A percentile compares a stretch with the other conserved stretches of the same genome.
phyloP scores from a whole-genome alignment of 1,140 invertebrate species.

The Drosophila tropicalis region DNA sequence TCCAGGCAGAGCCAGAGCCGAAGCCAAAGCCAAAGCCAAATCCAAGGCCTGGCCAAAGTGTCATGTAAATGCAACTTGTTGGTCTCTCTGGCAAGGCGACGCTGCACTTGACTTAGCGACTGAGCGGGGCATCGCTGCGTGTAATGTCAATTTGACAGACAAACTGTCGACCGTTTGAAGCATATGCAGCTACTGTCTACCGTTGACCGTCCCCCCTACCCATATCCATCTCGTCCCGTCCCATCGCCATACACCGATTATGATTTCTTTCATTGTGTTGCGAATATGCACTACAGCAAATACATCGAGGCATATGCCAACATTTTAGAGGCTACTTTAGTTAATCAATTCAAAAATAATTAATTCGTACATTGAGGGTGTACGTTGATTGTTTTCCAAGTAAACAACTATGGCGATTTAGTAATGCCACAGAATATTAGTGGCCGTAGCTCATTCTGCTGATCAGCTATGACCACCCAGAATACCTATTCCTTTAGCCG shows the following conservation, averaged over 20 bases:
- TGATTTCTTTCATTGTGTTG: slow-evolving; percentile 64
- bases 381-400: too few relatives aligned
- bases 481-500: background rate
- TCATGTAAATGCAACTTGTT: slow-evolving; percentile 77
- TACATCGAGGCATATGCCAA: background rate
- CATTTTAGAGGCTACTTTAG: too few relatives aligned
- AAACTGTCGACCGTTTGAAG: slow-evolving; percentile 81
- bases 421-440: too few relatives aligned
- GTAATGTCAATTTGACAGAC: slow-evolving; percentile 82
- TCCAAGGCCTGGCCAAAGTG: slow-evolving; percentile 28
- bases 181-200: slow-evolving; percentile 79
- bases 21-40: background rate
- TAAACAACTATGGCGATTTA: too few relatives aligned
- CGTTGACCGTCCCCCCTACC: slow-evolving; percentile 38
- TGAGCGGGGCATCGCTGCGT: slow-evolving; percentile 49
- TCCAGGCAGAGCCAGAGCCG: slow-evolving; percentile 8
- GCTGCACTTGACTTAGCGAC: slow-evolving; percentile 45
- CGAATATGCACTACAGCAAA: background rate
- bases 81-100: slow-evolving; percentile 18
- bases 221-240: background rate
- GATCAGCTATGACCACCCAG: background rate
- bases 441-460: background rate
- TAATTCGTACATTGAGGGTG: too few relatives aligned
- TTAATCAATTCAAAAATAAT: too few relatives aligned
- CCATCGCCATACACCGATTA: slow-evolving; percentile 53